Base-by-base conservation (phyloP, 2,113 vertebrate species). In the Dasypus novemcinctus region DNA sequence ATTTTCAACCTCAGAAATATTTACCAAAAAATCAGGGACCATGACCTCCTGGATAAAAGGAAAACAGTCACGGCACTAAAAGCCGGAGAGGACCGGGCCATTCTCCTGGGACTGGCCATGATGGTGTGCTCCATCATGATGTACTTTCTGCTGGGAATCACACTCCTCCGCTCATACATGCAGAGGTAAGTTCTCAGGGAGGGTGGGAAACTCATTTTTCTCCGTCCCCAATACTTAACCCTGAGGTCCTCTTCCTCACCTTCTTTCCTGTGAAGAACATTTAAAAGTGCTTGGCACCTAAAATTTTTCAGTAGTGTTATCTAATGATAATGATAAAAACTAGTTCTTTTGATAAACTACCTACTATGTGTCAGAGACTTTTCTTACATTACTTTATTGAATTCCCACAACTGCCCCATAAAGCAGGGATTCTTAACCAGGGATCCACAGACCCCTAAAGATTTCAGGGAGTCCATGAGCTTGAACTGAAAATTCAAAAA, bases 131-230 rank as follows among this genome's bases (percentile, higher is more conserved):
- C 99, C 23, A 98, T 99, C 97, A 99, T 99, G 99, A 99, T 99
- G 99, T 99, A 99, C 98, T 99, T 99, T 31, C 98, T 99, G 57
- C 98, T 99, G 98, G 99, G 99, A 78, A 99, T 99, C 98, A 99
- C 99, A 1, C 97, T 99, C 61, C 98, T 99, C 54, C 99, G 99
- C 69, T 99, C 99, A 1, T 99, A 99, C 98, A 98, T 99, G 97
- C 99, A 99, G 97, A 99, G 99, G 99, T 99, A 99, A 98, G 7
- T 13, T 79, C 12, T 0, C 2, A 0, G 38, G 49, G 72, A 41
- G 78, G 1, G 0, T 0, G 27, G 69, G 1, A 7, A 79, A 15
- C 1, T 8, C 18, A 0, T 89, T 29, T 71, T 23, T 46, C 33
- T 29, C 15, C 10, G 63, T 80, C 46, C 4, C 64, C 33, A 21